Evolutionary conservation across 2,113 vertebrate genomes (phyloP).

Genomic region (Lycocorax pyrrhopterus): DNA sequence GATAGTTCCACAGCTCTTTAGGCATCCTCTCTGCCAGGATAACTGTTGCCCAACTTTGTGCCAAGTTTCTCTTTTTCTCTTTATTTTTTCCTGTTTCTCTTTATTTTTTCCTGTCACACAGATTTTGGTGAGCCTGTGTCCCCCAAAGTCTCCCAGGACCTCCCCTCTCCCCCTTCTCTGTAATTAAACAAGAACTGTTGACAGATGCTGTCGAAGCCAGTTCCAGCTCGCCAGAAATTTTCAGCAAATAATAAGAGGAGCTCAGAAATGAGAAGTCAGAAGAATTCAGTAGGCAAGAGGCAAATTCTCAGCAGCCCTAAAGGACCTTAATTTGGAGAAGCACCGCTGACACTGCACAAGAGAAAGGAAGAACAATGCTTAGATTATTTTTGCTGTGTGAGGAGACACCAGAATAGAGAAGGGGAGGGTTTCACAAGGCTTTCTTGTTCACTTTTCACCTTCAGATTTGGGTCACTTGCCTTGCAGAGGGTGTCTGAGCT

Average conservation of each 20-base stretch:
- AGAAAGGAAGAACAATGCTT: background rate
- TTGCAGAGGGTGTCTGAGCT: background rate
- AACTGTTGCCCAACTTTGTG: background rate
- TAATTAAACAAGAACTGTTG: conserved; percentile 38
- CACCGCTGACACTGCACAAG: background rate
- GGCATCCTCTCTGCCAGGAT: background rate
- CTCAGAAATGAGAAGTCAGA: background rate
- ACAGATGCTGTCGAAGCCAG: conserved; percentile 11
- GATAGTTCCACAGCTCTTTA: conserved; percentile 27
- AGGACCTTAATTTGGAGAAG: background rate
- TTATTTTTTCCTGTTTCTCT: background rate
- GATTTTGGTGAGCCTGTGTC: conserved; percentile 5
- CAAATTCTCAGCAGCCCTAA: background rate
- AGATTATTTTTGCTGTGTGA: background rate
- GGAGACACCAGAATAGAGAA: background rate
- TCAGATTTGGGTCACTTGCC: background rate
- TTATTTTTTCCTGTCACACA: background rate
- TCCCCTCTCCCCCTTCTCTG: background rate
- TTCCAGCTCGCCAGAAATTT: background rate
- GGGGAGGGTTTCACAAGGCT: background rate
- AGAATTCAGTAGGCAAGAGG: background rate
- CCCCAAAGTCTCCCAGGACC: conserved; percentile 10
- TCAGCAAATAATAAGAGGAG: background rate
- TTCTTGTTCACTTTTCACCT: background rate
- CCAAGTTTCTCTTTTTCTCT: background rate